Base-by-base conservation (phyloP, 2,888 invertebrate species). In the Leptinotarsa tumamoca region DNA sequence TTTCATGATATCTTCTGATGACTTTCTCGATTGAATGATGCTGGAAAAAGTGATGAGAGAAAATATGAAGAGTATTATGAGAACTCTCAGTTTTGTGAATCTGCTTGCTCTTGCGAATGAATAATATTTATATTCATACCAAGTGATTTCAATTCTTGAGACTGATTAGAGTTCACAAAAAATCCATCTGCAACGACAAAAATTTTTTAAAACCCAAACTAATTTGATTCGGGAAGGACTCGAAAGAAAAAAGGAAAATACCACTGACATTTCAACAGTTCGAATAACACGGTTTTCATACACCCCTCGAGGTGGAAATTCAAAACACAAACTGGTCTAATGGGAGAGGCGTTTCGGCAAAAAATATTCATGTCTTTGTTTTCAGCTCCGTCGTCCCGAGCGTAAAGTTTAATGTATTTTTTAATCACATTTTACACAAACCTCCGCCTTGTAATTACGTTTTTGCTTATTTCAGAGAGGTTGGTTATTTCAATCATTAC, bases 301-400 rank as follows among this genome's bases (percentile, higher is more conserved):
- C 43, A 33, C 43, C 63, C 21, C 17, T 17, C 27, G n/a, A 27
- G 10, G 63, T 63, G n/a, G 33, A 63, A 63, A 63, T 63, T 63
- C 63, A 43, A 27, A 63, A 43, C 63, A 63, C 63, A 63, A 58
- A 58, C 21, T 23, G 58, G 58, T 54, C 63, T 63, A 43, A 63
- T 63, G 63, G 33, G 17, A 27, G 43, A 63, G 43, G 27, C 27
- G 43, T 63, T n/a, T 63, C 43, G 15, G n/a, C 63, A 43, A 63
- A 63, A 63, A 63, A 63, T 63, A 63, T 63, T n/a, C 63, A 63
- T 63, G 63, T 63, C 58, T 58, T 58, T 58, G 63, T 43, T 63
- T 43, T n/a, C 63, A 33, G 27, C n/a, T 10, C 2, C 43, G 43
- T 43, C 43, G 63, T 63, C 17, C 63, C 33, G 33, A 63, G 27